Evolutionary conservation across 2,797 vertebrate genomes (phyloP).

Genomic region (Masticophis lateralis): DNA sequence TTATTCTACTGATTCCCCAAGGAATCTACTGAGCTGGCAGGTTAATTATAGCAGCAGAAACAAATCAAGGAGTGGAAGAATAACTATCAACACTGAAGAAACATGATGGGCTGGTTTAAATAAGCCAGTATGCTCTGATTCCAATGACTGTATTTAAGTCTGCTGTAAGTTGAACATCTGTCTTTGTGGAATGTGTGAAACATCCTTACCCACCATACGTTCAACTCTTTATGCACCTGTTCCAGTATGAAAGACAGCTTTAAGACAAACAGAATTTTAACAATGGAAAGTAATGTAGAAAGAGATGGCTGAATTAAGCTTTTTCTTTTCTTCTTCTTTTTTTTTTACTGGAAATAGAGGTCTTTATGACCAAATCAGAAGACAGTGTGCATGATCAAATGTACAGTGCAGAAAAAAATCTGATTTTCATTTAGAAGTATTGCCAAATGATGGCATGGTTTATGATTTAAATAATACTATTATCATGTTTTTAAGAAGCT

Average conservation of each 20-base stretch:
- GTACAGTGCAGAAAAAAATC: background rate
- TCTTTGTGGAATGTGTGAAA: slow-evolving; percentile 76
- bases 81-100: slow-evolving; percentile 52
- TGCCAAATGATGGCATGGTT: background rate
- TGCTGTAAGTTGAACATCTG: slow-evolving; percentile 78
- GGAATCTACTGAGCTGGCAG: slow-evolving; percentile 39
- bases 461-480: background rate
- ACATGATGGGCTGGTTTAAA: slow-evolving; percentile 55
- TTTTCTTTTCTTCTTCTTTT: slow-evolving; percentile 14
- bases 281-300: slow-evolving; percentile 44
- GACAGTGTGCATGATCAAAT: background rate
- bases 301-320: background rate
- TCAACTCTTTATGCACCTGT: slow-evolving; percentile 73
- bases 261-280: slow-evolving; percentile 67
- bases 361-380: background rate
- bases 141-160: slow-evolving; percentile 68
- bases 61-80: slow-evolving; percentile 35
- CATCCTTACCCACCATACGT: slow-evolving; percentile 61
- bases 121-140: slow-evolving; percentile 35
- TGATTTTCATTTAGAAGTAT: background rate
- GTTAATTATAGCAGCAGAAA: slow-evolving; percentile 52
- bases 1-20: slow-evolving; percentile 30
- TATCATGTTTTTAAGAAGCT: background rate
- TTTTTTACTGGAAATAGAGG: background rate
- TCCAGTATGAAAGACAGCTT: slow-evolving; percentile 62